These are phyloP conservation scores for Dendronephthya gigantea DNA, from an alignment of 64 coral and sea anemone species.

Conservation along the genomic window DNA sequence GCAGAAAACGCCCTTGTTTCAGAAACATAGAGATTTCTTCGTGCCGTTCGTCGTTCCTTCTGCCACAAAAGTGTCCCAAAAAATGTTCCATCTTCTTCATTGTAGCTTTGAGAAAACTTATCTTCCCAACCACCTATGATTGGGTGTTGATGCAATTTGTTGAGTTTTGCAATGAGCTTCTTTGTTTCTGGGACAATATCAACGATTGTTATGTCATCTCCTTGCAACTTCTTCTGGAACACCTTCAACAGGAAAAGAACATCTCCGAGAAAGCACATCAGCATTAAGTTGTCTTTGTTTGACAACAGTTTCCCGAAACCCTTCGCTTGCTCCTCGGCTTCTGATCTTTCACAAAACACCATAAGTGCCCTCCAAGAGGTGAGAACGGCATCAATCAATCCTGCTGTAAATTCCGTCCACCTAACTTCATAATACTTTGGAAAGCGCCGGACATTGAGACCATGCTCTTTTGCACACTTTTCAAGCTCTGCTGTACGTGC, in stretches of 20 bases:
- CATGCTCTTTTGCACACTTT: neutral
- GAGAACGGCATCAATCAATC: neutral
- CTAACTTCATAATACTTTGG: neutral
- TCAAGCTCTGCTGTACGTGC: neutral
- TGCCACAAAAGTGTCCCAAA: neutral
- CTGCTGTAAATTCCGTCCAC: neutral
- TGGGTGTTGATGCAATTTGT: neutral
- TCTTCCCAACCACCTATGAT: neutral
- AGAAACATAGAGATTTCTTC: neutral
- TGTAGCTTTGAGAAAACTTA: neutral
- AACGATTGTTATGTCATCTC: neutral
- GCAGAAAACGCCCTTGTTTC: neutral
- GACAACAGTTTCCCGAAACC: neutral
- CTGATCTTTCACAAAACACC: neutral
- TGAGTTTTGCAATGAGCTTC: neutral
- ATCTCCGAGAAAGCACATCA: neutral
- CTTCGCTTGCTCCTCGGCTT: neutral
- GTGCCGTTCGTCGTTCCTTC: neutral
- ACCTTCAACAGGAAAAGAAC: neutral
- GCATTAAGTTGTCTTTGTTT: neutral
- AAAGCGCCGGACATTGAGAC: neutral
- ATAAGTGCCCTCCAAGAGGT: neutral
- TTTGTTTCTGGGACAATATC: constrained; percentile 1
- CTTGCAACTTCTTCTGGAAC: neutral
- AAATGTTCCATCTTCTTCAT: neutral